These are phyloP conservation scores for Stenolophus ochropezus DNA, from an alignment of 2,888 invertebrate genomes.

Conservation along the genomic window DNA sequence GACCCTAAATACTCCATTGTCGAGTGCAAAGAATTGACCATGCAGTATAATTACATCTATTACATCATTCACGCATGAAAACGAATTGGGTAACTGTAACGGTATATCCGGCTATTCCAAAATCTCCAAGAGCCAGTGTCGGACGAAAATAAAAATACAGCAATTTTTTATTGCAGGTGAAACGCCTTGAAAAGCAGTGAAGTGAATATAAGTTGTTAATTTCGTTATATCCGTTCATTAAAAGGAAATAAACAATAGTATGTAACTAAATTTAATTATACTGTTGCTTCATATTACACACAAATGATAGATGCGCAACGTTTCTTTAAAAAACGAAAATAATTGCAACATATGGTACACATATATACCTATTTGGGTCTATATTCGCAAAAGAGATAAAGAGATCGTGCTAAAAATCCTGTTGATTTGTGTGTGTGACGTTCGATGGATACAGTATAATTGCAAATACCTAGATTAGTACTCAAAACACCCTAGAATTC, in stretches of 20 bases:
- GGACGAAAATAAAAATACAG: not conserved
- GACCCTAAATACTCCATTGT: constrained; percentile 52
- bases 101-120: constrained; percentile 38
- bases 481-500: too few species aligned
- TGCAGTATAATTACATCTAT: not conserved
- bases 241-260: constrained; percentile 25
- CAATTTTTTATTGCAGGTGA: not conserved
- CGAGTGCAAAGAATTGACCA: constrained; percentile 10
- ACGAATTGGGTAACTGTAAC: constrained; percentile 8
- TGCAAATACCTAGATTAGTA: too few species aligned
- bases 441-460: too few species aligned
- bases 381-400: too few species aligned
- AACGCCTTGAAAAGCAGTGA: constrained; percentile 25
- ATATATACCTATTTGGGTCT: not conserved
- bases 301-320: not conserved
- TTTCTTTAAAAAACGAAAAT: not conserved
- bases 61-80: constrained; percentile 12
- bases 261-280: constrained; percentile 34
- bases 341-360: not conserved
- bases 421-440: too few species aligned
- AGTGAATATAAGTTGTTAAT: constrained; percentile 32
- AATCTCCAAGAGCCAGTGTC: not conserved
- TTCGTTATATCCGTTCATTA: constrained; percentile 41
- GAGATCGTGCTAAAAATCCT: too few species aligned
- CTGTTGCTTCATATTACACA: constrained; percentile 6